phyloP scores from a whole-genome alignment of 2,797 vertebrate genomes.

The Diplodus puntazzo region DNA sequence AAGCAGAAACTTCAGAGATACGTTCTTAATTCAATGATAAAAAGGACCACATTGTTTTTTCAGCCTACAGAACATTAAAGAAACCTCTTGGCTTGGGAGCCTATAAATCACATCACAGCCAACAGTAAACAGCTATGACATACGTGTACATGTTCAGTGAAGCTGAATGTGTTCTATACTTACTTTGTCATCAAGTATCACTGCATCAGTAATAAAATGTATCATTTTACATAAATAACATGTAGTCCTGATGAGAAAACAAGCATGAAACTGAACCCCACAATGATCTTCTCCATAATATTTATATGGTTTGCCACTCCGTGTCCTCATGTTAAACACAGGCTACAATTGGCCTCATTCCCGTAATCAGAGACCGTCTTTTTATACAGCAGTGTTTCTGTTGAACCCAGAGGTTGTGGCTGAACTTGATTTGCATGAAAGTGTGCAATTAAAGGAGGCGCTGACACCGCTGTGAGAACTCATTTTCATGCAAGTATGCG shows the following conservation, averaged over 20 bases:
- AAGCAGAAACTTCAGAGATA: neutral
- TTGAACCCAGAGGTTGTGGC: slow-evolving; percentile 16
- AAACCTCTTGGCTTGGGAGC: neutral
- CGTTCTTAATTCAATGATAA: slow-evolving; percentile 10
- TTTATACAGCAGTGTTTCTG: slow-evolving; percentile 7
- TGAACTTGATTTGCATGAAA: slow-evolving; percentile 46
- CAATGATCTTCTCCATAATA: neutral
- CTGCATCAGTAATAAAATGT: slow-evolving; percentile 2
- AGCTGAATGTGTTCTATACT: neutral
- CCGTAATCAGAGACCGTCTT: slow-evolving; percentile 3
- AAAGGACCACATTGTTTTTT: slow-evolving; percentile 10
- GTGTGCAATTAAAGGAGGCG: slow-evolving; percentile 37
- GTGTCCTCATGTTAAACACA: slow-evolving; percentile 11
- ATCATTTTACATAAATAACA: neutral
- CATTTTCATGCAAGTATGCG: slow-evolving; percentile 30
- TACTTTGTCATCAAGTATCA: neutral
- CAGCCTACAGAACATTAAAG: neutral
- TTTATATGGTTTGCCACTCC: neutral
- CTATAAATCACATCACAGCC: slow-evolving; percentile 12
- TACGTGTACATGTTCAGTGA: neutral
- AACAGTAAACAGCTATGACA: neutral
- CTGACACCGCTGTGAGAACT: slow-evolving; percentile 8
- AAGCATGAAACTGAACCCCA: slow-evolving; percentile 1
- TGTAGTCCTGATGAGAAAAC: neutral
- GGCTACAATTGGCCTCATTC: neutral